Conservation (phyloP, 1,140 invertebrate genomes). For the Hydropsyche tenuis region DNA sequence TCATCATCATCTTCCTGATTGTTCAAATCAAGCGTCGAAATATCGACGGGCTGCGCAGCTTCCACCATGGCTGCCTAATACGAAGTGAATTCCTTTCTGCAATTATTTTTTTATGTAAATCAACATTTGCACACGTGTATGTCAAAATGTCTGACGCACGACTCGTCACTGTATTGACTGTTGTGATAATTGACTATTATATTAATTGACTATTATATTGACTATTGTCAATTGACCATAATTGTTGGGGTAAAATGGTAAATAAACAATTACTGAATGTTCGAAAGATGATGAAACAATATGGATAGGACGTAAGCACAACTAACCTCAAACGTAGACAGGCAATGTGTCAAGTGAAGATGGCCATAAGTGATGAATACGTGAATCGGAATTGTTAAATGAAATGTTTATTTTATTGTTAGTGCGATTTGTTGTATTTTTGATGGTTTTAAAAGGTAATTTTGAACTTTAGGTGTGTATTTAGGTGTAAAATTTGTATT, state of each 20-base stretch:
- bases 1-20: slow-evolving; percentile 62
- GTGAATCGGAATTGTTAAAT: too few relatives aligned
- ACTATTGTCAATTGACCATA: too few relatives aligned
- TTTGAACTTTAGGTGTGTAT: too few relatives aligned
- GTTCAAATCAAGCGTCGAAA: background rate
- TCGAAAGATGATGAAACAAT: slow-evolving; percentile 18
- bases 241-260: too few relatives aligned
- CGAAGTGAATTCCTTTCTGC: background rate
- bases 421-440: too few relatives aligned
- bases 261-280: too few relatives aligned
- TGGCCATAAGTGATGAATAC: background rate
- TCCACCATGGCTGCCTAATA: background rate
- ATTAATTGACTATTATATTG: too few relatives aligned
- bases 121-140: background rate
- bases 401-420: too few relatives aligned
- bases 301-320: background rate
- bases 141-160: background rate
- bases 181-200: too few relatives aligned
- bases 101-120: background rate
- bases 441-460: too few relatives aligned
- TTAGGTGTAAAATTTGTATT: too few relatives aligned
- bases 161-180: too few relatives aligned
- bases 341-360: background rate
- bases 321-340: background rate
- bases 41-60: background rate